Percentiles rank a stretch among this genome's conserved stretches.
Conservation (phyloP, 2,888 invertebrate genomes). For the Sturmia bella region DNA sequence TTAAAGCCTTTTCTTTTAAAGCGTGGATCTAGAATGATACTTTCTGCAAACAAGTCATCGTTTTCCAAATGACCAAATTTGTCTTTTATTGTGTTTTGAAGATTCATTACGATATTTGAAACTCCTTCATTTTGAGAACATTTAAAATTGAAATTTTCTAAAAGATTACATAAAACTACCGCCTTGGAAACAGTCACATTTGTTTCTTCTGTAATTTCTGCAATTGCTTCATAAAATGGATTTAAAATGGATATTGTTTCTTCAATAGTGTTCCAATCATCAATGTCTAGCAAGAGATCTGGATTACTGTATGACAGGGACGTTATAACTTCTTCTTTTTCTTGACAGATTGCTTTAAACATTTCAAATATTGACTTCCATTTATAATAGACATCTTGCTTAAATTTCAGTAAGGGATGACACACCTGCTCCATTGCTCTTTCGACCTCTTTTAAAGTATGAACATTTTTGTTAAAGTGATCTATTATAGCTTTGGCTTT, state of each 20-base stretch:
- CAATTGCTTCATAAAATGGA: slow-evolving; percentile 52
- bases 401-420: slow-evolving; percentile 57
- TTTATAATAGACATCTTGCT: slow-evolving; percentile 51
- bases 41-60: neutral
- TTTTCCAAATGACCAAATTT: neutral
- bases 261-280: slow-evolving; percentile 12
- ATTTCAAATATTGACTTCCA: slow-evolving; percentile 62
- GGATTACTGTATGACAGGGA: slow-evolving; percentile 31
- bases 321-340: slow-evolving; percentile 50
- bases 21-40: slow-evolving; percentile 11
- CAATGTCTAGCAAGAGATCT: slow-evolving; percentile 10
- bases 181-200: slow-evolving; percentile 5
- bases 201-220: slow-evolving; percentile 20
- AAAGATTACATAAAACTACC: slow-evolving; percentile 7
- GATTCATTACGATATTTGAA: neutral
- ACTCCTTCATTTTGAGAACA: neutral
- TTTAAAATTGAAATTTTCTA: neutral
- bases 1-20: slow-evolving; percentile 33
- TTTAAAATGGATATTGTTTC: neutral
- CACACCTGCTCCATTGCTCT: slow-evolving; percentile 55
- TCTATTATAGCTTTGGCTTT: slow-evolving; percentile 1
- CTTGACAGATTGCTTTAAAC: slow-evolving; percentile 29
- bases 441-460: no score
- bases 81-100: neutral
- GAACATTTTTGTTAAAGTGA: no score